Conservation (phyloP, 2,113 vertebrate genomes). For the Scartelaos histophorus region DNA sequence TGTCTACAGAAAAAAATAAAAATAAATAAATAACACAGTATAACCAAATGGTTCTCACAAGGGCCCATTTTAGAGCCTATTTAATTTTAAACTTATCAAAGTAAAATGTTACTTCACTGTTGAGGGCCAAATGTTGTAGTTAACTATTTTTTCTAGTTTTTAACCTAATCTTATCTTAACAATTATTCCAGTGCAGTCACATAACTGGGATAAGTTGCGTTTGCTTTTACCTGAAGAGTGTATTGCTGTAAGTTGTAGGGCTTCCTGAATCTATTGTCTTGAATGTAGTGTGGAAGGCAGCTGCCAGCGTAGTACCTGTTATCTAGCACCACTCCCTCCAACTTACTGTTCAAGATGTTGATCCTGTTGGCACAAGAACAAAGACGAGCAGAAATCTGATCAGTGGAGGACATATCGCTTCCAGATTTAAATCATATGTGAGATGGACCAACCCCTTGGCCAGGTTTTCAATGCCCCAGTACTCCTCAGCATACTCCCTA, state of each 20-base stretch:
- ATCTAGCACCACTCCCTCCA: conserved; percentile 89
- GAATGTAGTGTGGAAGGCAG: conserved; percentile 86
- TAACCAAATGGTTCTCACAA: neutral
- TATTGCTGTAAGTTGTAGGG: conserved; percentile 90
- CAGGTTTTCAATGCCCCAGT: conserved; percentile 88
- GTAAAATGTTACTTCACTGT: neutral
- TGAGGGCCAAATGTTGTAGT: neutral
- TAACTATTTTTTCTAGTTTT: neutral
- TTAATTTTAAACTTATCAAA: neutral
- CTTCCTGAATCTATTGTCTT: conserved; percentile 85
- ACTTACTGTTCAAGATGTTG: conserved; percentile 84
- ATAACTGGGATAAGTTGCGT: neutral
- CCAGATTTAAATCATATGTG: neutral
- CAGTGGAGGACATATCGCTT: neutral
- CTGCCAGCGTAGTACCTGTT: conserved; percentile 88
- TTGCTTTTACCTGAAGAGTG: conserved; percentile 75
- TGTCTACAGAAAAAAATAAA: conserved; percentile 76
- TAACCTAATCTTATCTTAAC: neutral
- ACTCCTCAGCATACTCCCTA: conserved; percentile 81
- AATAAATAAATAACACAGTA: neutral
- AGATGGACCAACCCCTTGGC: conserved; percentile 85
- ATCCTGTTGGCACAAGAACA: conserved; percentile 72
- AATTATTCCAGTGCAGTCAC: neutral
- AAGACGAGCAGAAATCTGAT: neutral
- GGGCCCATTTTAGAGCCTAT: neutral